Evolutionary conservation across 35 echinoderm and acorn worm genomes (phyloP), one percentile per base, ranked within the genome.

Genomic region (Lytechinus pictus): DNA sequence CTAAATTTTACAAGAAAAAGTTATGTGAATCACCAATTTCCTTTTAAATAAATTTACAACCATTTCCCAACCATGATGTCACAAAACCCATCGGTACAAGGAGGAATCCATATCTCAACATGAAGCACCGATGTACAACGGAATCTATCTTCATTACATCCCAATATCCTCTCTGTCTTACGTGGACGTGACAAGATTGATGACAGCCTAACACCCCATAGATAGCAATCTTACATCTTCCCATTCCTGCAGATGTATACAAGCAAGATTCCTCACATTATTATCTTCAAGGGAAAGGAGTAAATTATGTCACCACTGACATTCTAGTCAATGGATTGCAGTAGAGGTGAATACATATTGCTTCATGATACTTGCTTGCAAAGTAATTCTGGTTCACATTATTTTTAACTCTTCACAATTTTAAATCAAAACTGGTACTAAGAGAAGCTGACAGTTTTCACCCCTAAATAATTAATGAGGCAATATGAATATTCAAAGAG

Each of bases 131-230:
- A 24, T n/a, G 66, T 79, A 79, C 16, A 16, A n/a, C n/a, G 66
- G 66, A 79, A 79, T 79, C 66, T 79, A 79, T 79, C 66, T 79
- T 79, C 66, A 79, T 79, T 79, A 79, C 66, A 79, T 19, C 19
- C 19, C 66, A 79, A 79, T 79, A 79, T 79, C 66, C 66, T 79
- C 19, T 5, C 66, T 44, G 21, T 19, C 66, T 79, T 79, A 79
- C 66, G 9, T 58, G 8, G 66, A 24, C 66, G 6, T 24, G 7
- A 19, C 4, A 79, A 79, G 66, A 79, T 79, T 79, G 66, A 79
- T 79, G 66, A 24, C 66, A 24, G 66, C n/a, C 66, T 14, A n/a
- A 79, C 66, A 79, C 66, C 66, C 66, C 14, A n/a, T 7, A 79
- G 66, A 79, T n/a, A 79, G 19, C 4, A 79, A 79, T 16, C 19